Evolutionary conservation across 2,797 vertebrate species (phyloP), one percentile per base, ranked within the genome.

Genomic region (Garrulus glandarius): DNA sequence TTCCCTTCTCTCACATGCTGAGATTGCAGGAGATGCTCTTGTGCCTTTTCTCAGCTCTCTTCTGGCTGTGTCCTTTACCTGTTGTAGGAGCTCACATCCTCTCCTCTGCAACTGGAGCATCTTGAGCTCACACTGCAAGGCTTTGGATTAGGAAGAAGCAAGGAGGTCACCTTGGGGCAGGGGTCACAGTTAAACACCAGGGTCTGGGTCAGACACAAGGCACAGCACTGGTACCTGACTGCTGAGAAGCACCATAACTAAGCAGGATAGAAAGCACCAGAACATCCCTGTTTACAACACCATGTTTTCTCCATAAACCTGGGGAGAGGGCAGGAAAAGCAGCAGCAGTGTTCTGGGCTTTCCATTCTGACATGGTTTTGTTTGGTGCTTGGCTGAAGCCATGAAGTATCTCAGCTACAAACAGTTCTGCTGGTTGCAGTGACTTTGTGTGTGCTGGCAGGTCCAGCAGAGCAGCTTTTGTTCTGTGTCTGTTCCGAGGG

Each of bases 241-340:
- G 13, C n/a, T 24, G 61, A 57, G 74, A 11, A 4, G 36, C 30
- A 23, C 55, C 12, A 0, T 2, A 30, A 13, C 30, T 13, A 2
- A 41, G 10, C 41, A 55, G 77, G 32, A 3, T 3, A 44, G 49
- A 49, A 59, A 76, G 47, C 23, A 69, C 5, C n/a, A 75, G 37
- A 71, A 47, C 39, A 17, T 78, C 44, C 46, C 49, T 63, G 6
- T 34, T 50, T 5, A 2, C 13, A 60, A 0, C 30, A n/a, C 11
- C 22, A 82, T 52, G 4, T 23, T 50, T 89, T 39, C 71, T 29
- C 53, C 7, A 1, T 20, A 21, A 76, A 46, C 34, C 44, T 20
- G 30, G 11, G n/a, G 44, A 44, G 27, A 76, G 22, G 26, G 15
- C 36, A 47, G 46, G 56, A 30, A 37, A 77, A 89, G 13, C 61